phyloP scores from a whole-genome alignment of 2,797 vertebrate species.

The Thamnophis elegans region DNA sequence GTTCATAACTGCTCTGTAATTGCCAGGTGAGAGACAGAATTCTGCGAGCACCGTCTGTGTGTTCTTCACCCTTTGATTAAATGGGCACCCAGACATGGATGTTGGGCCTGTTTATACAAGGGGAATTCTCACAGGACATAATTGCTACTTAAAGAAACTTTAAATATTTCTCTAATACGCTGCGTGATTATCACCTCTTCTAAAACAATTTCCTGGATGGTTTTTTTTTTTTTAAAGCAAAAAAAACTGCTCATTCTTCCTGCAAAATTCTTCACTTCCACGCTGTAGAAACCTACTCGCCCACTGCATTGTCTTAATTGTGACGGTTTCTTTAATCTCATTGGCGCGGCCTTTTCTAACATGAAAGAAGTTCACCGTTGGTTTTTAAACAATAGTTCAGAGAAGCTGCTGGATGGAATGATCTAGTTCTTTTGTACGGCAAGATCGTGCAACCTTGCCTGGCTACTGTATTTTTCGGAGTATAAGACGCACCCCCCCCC shows the following conservation, averaged over 20 bases:
- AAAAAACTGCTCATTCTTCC: neutral
- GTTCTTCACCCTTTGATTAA: neutral
- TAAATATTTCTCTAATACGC: neutral
- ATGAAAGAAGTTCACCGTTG: neutral
- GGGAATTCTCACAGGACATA: neutral
- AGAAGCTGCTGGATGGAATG: neutral
- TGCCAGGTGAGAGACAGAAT: slow-evolving; percentile 79
- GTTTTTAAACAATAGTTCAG: no score
- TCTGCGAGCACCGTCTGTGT: neutral
- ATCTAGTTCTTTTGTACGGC: no score
- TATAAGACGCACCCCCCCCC: no score
- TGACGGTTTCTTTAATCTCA: neutral
- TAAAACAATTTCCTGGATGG: neutral
- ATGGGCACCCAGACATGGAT: neutral
- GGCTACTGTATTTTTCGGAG: neutral
- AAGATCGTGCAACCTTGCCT: neutral
- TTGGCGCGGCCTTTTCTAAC: neutral
- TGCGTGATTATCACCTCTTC: neutral
- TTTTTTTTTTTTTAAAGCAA: neutral
- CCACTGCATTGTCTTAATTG: neutral
- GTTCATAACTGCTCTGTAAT: slow-evolving; percentile 97
- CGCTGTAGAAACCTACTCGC: neutral
- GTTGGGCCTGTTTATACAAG: neutral
- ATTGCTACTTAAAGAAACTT: neutral
- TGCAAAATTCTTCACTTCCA: neutral